Evolutionary conservation across 2,113 vertebrate genomes (phyloP).

Genomic region (Silurus glanis): DNA sequence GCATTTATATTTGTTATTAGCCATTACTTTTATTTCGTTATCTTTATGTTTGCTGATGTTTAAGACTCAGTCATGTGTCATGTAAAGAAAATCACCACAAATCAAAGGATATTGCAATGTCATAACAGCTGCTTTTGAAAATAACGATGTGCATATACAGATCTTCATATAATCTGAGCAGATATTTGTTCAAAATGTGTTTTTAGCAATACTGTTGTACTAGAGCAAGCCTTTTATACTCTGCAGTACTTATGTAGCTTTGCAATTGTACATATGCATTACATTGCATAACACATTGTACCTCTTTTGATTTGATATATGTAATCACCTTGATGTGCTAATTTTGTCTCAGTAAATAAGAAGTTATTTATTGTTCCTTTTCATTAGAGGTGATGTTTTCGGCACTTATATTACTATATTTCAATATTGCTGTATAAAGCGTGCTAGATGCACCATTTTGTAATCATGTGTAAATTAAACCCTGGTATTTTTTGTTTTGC

Average conservation of each 20-base stretch:
- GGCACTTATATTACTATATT: neutral
- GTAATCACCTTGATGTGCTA: slow-evolving; percentile 7
- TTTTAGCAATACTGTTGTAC: neutral
- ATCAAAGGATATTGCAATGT: neutral
- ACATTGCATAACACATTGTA: neutral
- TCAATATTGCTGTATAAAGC: slow-evolving; percentile 1
- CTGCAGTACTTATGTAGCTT: neutral
- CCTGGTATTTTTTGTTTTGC: neutral
- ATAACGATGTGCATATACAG: slow-evolving; percentile 1
- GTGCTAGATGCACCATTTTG: slow-evolving; percentile 27
- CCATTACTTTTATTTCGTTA: neutral
- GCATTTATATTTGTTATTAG: neutral
- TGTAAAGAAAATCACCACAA: neutral
- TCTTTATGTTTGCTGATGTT: neutral
- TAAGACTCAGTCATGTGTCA: neutral
- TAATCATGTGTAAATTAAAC: slow-evolving; percentile 39
- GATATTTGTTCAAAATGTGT: neutral
- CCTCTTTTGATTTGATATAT: slow-evolving; percentile 1
- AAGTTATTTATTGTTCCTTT: slow-evolving; percentile 25
- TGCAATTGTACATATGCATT: slow-evolving; percentile 14
- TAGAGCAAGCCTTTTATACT: neutral
- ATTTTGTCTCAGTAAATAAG: neutral
- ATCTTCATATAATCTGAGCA: neutral
- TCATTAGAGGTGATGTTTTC: slow-evolving; percentile 1
- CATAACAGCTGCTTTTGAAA: slow-evolving; percentile 11